Conservation (phyloP, 1,140 invertebrate species). For the Vollenhovia emeryi region DNA sequence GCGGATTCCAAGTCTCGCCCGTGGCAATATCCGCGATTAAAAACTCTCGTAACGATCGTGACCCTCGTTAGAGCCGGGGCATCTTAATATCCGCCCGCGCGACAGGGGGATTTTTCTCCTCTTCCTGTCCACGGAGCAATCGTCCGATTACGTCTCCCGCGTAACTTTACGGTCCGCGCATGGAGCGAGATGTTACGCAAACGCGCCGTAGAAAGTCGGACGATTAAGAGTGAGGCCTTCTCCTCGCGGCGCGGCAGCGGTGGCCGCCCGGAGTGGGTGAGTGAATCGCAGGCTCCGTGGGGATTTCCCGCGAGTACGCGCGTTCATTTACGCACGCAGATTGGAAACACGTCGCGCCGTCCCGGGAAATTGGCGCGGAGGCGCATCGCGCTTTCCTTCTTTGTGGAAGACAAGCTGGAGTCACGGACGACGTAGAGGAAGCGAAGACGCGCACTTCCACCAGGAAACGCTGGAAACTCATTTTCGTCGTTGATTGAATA, state of each 20-base stretch:
- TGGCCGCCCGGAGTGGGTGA: neutral
- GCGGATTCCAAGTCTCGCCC: neutral
- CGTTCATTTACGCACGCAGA: slow-evolving; percentile 21
- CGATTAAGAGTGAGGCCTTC: slow-evolving; percentile 64
- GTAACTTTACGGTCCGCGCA: slow-evolving; percentile 42
- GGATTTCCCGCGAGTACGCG: slow-evolving; percentile 25
- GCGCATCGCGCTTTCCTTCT: slow-evolving; percentile 36
- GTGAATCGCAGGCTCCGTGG: slow-evolving; percentile 24
- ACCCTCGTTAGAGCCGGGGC: slow-evolving; percentile 2
- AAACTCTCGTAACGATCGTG: neutral
- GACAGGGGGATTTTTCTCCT: slow-evolving; percentile 1
- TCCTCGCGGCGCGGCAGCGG: neutral
- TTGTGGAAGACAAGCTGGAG: neutral
- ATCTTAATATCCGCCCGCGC: slow-evolving; percentile 50
- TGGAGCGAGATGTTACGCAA: slow-evolving; percentile 61
- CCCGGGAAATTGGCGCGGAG: slow-evolving; percentile 54
- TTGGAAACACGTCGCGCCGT: slow-evolving; percentile 36
- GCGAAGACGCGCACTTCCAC: slow-evolving; percentile 30
- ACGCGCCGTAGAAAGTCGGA: slow-evolving; percentile 65
- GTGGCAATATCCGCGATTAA: slow-evolving; percentile 31
- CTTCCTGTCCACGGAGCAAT: neutral
- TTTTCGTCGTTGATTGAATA: slow-evolving; percentile 54
- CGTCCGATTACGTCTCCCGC: slow-evolving; percentile 56
- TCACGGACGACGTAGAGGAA: slow-evolving; percentile 65
- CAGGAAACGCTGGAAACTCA: slow-evolving; percentile 41